Evolutionary conservation across 2,113 vertebrate genomes (phyloP), one percentile per base, ranked within the genome.

Genomic region (Sylvilagus bachmani): DNA sequence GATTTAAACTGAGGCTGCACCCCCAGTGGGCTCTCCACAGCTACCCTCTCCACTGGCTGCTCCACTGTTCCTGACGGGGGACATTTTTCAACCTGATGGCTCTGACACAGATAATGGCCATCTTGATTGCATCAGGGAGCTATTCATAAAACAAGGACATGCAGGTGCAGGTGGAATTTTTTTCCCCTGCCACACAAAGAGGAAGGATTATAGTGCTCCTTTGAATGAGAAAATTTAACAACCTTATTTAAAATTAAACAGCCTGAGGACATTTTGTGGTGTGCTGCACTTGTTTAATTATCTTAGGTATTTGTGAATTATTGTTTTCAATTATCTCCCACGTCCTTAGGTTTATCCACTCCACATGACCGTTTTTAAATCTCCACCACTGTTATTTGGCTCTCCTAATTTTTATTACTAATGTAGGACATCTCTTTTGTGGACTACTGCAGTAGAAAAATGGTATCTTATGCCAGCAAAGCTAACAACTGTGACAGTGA

Each of bases 121-220:
- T 93, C 71, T 81, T 90, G 86, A 93, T 87, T 83, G 29, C 78
- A 74, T 90, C 74, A 49, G 71, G 93, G 61, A 82, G 64, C 85
- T 86, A 21, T 90, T 96, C 82, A 86, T 90, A 74, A 96, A 88
- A 92, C n/a, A 92, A 94, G 58, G 44, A 79, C 49, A 33, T 75
- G 90, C 49, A 19, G 86, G 11, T 67, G 27, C 73, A 94, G 55
- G 36, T 94, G 38, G 61, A 77, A 17, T 64, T 25, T 64, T 74
- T 36, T 73, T 33, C 25, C 22, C 58, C n/a, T 53, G 16, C 4
- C 85, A 55, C 24, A 78, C 89, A 84, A 89, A 89, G 25, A 70
- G 58, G 61, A 66, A 93, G 21, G 80, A 88, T 93, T 95, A 21
- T 79, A 75, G 27, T 87, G 91, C 66, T 84, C 49, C 36, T 94